Evolutionary conservation across 2,113 vertebrate genomes (phyloP), one percentile per base, ranked within the genome.

Genomic region (Bungarus multicinctus): DNA sequence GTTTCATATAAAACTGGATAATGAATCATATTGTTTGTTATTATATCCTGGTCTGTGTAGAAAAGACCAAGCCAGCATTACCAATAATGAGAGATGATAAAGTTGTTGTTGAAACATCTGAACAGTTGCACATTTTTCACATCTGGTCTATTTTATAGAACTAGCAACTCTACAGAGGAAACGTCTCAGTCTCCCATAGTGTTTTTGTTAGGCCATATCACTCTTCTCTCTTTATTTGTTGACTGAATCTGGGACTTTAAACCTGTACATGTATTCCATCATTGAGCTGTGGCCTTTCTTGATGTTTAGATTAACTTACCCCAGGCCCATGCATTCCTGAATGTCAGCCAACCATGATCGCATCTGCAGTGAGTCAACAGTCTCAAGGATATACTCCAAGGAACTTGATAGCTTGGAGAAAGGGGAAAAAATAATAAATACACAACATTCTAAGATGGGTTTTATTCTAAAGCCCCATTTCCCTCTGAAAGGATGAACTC

Each of bases 261-360:
- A 25, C 20, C 16, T 53, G 22, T 23, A n/a, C 3, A 30, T 57
- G 8, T 85, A 39, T 3, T 91, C 34, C 5, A 55, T 11, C 20
- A 74, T 11, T 43, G 20, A 57, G 27, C 18, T 34, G 7, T 8
- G 91, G 23, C 53, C 34, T 85, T 30, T 50, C 64, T 30, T 34
- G 30, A 5, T 7, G 30, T 2, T 18, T 30, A 11, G 50, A 0
- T 0, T 2, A 45, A 54, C 95, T 96, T 96, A 99, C 99, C 99
- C 98, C 23, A 98, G 97, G 93, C 98, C 98, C 95, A 99, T 97
- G 95, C 98, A 98, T 58, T 98, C 98, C 93, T 98, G 98, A 96
- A 99, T 98, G 97, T 99, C 98, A 7, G 98, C 98, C 54, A 99
- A 98, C 99, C 99, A 99, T 12, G 98, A 98, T 94, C 98, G 98